phyloP scores from a whole-genome alignment of 2,113 vertebrate genomes.

The Willisornis vidua region DNA sequence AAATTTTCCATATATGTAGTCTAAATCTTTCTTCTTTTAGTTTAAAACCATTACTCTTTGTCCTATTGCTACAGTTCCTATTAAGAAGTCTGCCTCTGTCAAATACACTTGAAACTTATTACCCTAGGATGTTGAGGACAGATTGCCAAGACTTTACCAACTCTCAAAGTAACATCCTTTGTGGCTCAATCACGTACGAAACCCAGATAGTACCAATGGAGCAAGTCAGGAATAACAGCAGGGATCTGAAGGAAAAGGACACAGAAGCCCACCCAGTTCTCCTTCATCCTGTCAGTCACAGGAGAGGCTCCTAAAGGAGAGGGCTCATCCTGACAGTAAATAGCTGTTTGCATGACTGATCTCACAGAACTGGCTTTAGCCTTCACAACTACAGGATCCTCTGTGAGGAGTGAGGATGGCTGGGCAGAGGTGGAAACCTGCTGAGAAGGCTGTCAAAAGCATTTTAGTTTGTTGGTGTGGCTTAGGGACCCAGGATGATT shows the following conservation, averaged over 20 bases:
- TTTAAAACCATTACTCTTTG: neutral
- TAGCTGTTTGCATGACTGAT: neutral
- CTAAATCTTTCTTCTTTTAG: neutral
- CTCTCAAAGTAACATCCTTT: neutral
- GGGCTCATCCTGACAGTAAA: neutral
- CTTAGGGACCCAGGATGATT: neutral
- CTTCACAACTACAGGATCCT: neutral
- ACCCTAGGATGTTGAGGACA: neutral
- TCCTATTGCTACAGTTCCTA: neutral
- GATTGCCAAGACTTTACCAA: neutral
- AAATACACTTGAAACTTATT: neutral
- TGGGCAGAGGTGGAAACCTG: neutral
- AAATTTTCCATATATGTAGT: neutral
- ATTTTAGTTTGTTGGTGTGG: neutral
- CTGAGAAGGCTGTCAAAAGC: neutral
- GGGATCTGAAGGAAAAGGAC: neutral
- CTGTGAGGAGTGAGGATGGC: neutral
- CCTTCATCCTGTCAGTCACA: neutral
- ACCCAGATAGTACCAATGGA: neutral
- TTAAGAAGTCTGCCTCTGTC: neutral
- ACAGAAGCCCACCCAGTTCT: neutral
- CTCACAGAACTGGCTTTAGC: neutral
- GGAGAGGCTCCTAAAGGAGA: neutral
- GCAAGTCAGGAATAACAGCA: neutral
- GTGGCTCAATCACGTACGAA: neutral